phyloP scores from a whole-genome alignment of 2,888 invertebrate genomes.

The Spilarctia lutea region DNA sequence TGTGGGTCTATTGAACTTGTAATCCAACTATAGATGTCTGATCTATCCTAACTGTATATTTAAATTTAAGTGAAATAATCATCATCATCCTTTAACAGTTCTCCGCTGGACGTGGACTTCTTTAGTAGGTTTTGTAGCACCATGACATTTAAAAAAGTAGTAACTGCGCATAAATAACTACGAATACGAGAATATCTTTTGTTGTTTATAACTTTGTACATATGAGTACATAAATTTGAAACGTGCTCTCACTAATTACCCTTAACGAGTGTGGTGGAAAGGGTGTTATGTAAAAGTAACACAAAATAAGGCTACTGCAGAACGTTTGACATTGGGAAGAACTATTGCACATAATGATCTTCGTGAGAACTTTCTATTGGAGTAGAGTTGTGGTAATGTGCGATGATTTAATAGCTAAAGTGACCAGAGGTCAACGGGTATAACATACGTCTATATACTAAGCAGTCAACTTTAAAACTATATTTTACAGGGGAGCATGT shows the following conservation, averaged over 20 bases:
- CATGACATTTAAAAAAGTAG: too few species aligned
- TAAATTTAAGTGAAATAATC: not conserved
- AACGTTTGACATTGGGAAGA: not conserved
- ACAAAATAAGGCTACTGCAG: not conserved
- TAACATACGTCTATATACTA: too few species aligned
- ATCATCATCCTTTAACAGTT: too few species aligned
- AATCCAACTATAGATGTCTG: not conserved
- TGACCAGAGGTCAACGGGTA: too few species aligned
- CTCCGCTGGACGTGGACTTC: too few species aligned
- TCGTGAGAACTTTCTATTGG: not conserved
- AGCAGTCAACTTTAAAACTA: too few species aligned
- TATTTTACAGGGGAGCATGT: too few species aligned
- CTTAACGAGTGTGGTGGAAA: not conserved
- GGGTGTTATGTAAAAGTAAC: not conserved
- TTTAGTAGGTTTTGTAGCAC: too few species aligned
- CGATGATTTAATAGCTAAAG: too few species aligned
- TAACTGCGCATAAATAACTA: not conserved
- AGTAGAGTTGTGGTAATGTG: not conserved
- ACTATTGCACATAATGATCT: not conserved
- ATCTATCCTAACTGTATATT: not conserved
- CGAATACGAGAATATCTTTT: too few species aligned
- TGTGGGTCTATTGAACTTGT: not conserved
- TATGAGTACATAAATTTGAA: not conserved
- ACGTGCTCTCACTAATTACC: not conserved
- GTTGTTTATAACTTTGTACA: not conserved